Base-by-base conservation (phyloP, 2,113 vertebrate species). In the Aplodontia rufa region DNA sequence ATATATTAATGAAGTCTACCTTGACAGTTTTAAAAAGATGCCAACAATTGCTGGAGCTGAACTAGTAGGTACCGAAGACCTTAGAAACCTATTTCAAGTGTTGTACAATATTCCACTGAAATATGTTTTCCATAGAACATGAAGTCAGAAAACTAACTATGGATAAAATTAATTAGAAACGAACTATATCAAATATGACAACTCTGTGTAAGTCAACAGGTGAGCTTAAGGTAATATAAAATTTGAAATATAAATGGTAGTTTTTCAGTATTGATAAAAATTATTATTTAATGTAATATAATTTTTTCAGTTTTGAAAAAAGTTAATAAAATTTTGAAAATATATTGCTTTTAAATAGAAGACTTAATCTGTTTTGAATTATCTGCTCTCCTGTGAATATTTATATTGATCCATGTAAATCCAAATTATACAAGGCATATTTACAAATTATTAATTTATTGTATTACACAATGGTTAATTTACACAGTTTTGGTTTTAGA, bases 1-100 rank as follows among this genome's bases (percentile, higher is more conserved):
- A 91, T 96, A 97, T 98, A 94, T 96, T 98, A 97, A 97, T 97
- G 90, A 97, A 98, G 97, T 97, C 85, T 96, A 93, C 88, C 93
- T 90, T 96, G 93, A 95, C 86, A 96, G 16, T 90, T 93, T 93
- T 97, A 96, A 97, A 89, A 96, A 97, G 45, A 51, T 97, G 76
- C 76, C 75, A 97, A 87, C 75, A 94, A 83, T 97, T 98, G 82
- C 83, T 98, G 90, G 60, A 97, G 87, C 72, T 94, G 87, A 97
- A 97, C 93, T n/a, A n/a, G 24, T 71, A 42, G 83, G 19, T 92
- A 92, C 14, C 49, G 72, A 97, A 94, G 92, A 83, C 51, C 74
- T 89, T 60, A 49, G 84, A 96, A 90, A 87, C 92, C 14, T 95
- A 40, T 88, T 87, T 37, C n/a, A 53, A 88, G 37, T 42, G 30